Conservation (phyloP, 2,113 vertebrate genomes). For the Egretta garzetta region DNA sequence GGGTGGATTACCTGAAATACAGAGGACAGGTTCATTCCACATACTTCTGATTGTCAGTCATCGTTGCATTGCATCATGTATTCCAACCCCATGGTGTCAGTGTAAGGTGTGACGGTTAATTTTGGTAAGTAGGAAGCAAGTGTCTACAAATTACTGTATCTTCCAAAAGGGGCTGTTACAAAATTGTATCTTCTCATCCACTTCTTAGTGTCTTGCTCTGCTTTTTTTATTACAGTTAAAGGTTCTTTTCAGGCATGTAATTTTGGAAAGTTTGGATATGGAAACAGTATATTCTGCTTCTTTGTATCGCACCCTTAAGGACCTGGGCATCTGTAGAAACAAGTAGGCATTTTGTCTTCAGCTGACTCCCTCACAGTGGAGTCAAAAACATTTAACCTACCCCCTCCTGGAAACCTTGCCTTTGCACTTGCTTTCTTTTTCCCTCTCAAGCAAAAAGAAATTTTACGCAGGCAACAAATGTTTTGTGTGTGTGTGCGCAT, state of each 20-base stretch:
- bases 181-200: not conserved
- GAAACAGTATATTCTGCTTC: not conserved
- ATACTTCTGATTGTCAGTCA: not conserved
- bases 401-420: not conserved
- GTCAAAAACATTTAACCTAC: not conserved
- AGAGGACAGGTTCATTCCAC: not conserved
- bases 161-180: not conserved
- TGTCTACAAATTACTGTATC: constrained; percentile 1
- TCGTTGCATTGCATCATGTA: not conserved
- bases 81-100: not conserved
- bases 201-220: not conserved
- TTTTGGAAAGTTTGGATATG: not conserved
- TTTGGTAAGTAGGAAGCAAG: not conserved
- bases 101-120: not conserved
- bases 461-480: not conserved
- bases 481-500: not conserved
- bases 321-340: not conserved
- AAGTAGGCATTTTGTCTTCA: not conserved
- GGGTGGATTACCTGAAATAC: not conserved
- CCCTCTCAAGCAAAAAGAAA: not conserved
- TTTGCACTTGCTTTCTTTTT: not conserved
- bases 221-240: not conserved
- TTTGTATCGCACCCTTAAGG: not conserved
- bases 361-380: not conserved
- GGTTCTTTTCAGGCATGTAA: not conserved